These are phyloP conservation scores for Smutsia gigantea DNA, from an alignment of 2,797 vertebrate species.

Conservation along the genomic window DNA sequence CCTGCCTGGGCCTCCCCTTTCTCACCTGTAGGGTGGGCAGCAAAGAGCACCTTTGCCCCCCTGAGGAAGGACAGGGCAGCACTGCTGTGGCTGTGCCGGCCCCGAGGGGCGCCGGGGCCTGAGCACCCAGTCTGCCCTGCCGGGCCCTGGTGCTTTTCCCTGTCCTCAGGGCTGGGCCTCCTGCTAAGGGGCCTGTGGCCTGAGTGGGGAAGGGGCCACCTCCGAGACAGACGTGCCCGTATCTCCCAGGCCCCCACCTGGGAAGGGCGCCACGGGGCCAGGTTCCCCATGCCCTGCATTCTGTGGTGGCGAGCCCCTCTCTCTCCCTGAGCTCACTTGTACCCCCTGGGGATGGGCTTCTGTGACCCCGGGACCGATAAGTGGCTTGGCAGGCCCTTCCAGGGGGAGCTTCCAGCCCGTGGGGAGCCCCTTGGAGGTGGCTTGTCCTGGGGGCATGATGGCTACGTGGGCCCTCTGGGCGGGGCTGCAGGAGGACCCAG, in stretches of 20 bases:
- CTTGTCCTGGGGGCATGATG: neutral
- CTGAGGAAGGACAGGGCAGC: neutral
- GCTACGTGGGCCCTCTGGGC: rapidly evolving
- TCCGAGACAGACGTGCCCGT: rapidly evolving
- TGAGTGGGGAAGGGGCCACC: neutral
- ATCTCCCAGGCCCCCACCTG: neutral
- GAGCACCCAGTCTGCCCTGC: no score
- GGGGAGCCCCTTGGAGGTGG: no score
- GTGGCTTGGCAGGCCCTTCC: neutral
- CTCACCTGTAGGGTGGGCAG: neutral
- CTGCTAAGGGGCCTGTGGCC: neutral
- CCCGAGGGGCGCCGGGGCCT: rapidly evolving
- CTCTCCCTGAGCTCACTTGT: rapidly evolving
- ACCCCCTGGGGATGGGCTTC: neutral
- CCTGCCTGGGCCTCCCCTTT: no score
- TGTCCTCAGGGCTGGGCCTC: neutral
- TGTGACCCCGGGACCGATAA: neutral
- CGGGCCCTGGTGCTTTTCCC: neutral
- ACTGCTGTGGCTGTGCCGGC: rapidly evolving
- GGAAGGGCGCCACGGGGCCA: neutral
- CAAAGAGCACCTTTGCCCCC: neutral
- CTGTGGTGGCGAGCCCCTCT: no score
- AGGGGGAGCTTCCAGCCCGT: rapidly evolving
- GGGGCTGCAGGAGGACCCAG: neutral
- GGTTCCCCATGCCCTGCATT: neutral